Conservation (phyloP, 1,140 invertebrate species). For the Lucilia sericata region DNA sequence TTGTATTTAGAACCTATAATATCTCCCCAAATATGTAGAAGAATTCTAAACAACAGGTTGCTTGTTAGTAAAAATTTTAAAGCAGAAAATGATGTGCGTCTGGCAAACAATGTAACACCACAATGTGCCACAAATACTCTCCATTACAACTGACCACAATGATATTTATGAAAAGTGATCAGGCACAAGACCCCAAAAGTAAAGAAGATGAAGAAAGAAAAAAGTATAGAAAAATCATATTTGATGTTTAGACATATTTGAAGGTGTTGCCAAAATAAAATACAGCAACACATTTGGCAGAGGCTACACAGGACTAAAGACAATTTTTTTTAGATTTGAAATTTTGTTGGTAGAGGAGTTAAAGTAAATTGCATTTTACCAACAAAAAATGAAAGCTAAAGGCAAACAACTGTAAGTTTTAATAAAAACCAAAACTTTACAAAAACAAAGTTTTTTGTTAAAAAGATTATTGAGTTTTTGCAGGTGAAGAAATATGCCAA, state of each 20-base stretch:
- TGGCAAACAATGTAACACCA: conserved; percentile 37
- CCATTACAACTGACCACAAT: conserved; percentile 34
- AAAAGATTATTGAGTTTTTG: not conserved
- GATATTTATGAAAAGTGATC: conserved; percentile 33
- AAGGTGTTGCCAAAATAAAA: conserved; percentile 36
- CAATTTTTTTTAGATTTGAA: not conserved
- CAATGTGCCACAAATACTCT: conserved; percentile 28
- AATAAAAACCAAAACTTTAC: not conserved
- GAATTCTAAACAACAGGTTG: conserved; percentile 18
- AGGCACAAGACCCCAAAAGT: not conserved
- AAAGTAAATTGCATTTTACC: conserved; percentile 9
- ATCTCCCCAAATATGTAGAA: not conserved
- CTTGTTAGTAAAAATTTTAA: conserved; percentile 2
- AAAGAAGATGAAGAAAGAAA: not conserved
- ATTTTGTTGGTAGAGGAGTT: not conserved
- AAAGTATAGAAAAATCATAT: conserved; percentile 10
- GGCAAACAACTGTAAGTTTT: not conserved
- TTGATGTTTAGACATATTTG: conserved; percentile 19
- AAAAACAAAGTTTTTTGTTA: not conserved
- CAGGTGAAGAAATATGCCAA: not conserved
- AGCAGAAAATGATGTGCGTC: conserved; percentile 13
- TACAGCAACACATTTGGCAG: not conserved
- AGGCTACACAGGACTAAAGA: not conserved
- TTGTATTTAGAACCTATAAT: not conserved
- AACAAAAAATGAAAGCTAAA: not conserved